Evolutionary conservation across 1,140 invertebrate genomes (phyloP).

Genomic region (Calliopsis andreniformis): DNA sequence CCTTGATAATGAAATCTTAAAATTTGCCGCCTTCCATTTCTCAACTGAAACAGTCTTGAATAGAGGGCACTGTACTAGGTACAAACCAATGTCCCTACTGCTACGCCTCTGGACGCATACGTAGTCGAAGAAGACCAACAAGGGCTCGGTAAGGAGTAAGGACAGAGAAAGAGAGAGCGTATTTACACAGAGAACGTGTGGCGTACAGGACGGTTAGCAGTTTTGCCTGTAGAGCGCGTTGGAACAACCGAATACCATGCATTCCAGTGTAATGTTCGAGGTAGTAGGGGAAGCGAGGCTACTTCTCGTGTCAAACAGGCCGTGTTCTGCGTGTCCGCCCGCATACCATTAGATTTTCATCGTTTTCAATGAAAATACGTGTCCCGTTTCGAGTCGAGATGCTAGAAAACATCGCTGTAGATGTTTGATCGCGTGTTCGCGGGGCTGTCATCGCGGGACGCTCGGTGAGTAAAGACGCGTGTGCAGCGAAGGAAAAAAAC

Average conservation of each 20-base stretch:
- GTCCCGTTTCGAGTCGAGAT: constrained; percentile 27
- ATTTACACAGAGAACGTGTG: constrained; percentile 44
- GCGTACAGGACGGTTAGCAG: constrained; percentile 48
- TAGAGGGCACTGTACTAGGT: too few relatives aligned
- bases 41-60: too few relatives aligned
- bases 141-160: too few relatives aligned
- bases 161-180: constrained; percentile 2
- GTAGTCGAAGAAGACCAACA: background rate
- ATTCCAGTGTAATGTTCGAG: constrained; percentile 76
- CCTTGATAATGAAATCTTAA: too few relatives aligned
- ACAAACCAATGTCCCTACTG: too few relatives aligned
- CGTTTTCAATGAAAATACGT: constrained; percentile 75
- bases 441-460: constrained; percentile 45
- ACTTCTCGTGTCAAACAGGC: constrained; percentile 77
- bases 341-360: constrained; percentile 76
- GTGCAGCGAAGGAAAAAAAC: constrained; percentile 26
- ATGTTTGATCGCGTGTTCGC: constrained; percentile 33
- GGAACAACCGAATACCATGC: constrained; percentile 68
- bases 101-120: too few relatives aligned
- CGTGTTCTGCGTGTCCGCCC: constrained; percentile 73
- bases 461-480: constrained; percentile 40
- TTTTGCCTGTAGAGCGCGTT: constrained; percentile 74
- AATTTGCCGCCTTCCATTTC: too few relatives aligned
- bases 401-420: constrained; percentile 33
- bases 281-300: constrained; percentile 58